Evolutionary conservation across 2,888 invertebrate species (phyloP).

Genomic region (Acanthacorydalis orientalis): DNA sequence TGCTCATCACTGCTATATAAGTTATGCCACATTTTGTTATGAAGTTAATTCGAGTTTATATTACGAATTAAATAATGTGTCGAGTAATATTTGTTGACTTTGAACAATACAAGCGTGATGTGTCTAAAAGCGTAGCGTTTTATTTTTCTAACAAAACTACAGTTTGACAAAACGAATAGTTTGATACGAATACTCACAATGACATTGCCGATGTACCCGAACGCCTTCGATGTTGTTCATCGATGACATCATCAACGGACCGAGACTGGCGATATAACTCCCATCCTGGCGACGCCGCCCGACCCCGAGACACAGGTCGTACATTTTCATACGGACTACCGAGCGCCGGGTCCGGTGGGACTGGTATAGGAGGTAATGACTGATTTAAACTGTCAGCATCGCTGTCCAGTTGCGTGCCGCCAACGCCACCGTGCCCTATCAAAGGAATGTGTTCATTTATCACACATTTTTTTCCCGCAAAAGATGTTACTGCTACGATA

Average conservation of each 20-base stretch:
- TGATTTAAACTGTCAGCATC: conserved; percentile 21
- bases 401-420: not conserved
- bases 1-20: no score
- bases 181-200: conserved; percentile 27
- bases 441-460: not conserved
- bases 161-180: no score
- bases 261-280: conserved; percentile 32
- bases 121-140: not conserved
- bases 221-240: conserved; percentile 28
- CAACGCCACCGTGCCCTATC: conserved; percentile 1
- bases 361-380: conserved; percentile 49
- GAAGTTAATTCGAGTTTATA: no score
- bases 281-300: conserved; percentile 35
- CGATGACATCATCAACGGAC: conserved; percentile 28
- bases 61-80: no score
- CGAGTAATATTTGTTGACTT: no score
- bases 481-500: no score
- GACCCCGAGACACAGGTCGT: conserved; percentile 28
- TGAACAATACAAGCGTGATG: no score
- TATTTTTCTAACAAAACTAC: not conserved
- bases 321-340: conserved; percentile 49
- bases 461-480: no score
- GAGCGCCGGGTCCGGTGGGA: conserved; percentile 37
- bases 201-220: conserved; percentile 40
- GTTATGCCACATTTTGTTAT: no score